Evolutionary conservation across 2,113 vertebrate species (phyloP), one percentile per base, ranked within the genome.

Genomic region (Panthera leo): DNA sequence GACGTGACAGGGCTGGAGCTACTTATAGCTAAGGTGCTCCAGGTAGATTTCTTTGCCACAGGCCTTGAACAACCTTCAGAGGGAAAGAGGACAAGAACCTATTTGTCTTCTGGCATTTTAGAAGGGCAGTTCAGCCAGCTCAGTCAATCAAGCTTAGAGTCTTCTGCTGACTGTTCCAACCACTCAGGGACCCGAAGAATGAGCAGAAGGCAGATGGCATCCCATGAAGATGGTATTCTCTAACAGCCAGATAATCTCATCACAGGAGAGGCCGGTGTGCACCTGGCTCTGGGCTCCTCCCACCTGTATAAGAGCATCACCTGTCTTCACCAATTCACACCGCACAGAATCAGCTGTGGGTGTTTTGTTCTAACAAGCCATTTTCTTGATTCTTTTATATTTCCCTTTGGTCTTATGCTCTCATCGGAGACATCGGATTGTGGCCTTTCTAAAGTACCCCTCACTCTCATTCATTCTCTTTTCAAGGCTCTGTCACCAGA

Each of bases 151-250:
- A 71, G 65, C 51, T 42, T 15, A 39, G 21, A 51, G 36, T 58
- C 67, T 92, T 89, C 61, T 71, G 39, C 45, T 84, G 65, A 90
- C 36, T 71, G n/a, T n/a, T 48, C 68, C 78, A 83, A 61, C 10
- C 16, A 42, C 31, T 53, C 14, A 29, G n/a, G 58, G 91, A 89
- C 53, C 48, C 61, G 84, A 80, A 84, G 82, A 94, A 93, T 36
- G 42, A 70, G 25, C 83, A 94, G 53, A 53, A 84, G 70, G 55
- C 93, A 96, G 94, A 70, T 58, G 92, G 80, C 48, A 67, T 12
- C 89, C 78, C 34, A 3, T 11, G 29, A 71, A 79, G 70, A 80
- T 2, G 8, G 39, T 7, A 18, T 45, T 39, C 90, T 73, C n/a
- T 7, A 51, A 36, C 16, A 45, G 79, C 14, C 58, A 71, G 80